These are phyloP conservation scores for Scrobipalpa costella DNA, from an alignment of 2,888 invertebrate genomes.

Conservation along the genomic window DNA sequence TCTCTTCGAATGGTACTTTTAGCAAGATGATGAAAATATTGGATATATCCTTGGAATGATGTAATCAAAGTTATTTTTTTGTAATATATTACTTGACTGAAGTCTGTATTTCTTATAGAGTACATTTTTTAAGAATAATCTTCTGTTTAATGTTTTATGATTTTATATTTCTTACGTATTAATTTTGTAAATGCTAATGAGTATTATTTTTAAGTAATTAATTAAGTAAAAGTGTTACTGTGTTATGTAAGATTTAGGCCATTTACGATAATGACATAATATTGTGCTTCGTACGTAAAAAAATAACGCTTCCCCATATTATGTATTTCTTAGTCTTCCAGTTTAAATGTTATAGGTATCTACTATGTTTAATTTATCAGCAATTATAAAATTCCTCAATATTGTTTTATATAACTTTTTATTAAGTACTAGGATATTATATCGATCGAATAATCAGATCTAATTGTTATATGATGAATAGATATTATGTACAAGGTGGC, in stretches of 20 bases:
- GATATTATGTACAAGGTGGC: no score
- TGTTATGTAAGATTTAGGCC: constrained; percentile 21
- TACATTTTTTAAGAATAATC: constrained; percentile 19
- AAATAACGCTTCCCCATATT: neutral
- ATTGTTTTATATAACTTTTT: neutral
- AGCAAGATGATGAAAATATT: constrained; percentile 23
- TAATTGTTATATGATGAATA: neutral
- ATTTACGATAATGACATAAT: constrained; percentile 15
- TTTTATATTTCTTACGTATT: constrained; percentile 18
- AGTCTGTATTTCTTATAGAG: constrained; percentile 25
- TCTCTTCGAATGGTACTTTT: constrained; percentile 60
- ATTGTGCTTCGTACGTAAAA: constrained; percentile 3
- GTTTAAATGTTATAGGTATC: neutral
- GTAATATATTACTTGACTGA: constrained; percentile 23
- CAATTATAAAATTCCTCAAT: neutral
- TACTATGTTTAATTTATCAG: neutral
- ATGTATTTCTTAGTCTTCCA: neutral
- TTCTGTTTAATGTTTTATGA: constrained; percentile 20
- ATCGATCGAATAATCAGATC: neutral
- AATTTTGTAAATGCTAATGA: constrained; percentile 14
- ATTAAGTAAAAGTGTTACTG: constrained; percentile 16
- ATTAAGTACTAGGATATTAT: neutral
- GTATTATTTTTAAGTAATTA: constrained; percentile 6
- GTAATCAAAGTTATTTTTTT: constrained; percentile 13
- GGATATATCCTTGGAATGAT: neutral